phyloP scores from a whole-genome alignment of 2,113 vertebrate species.

The Pluvialis apricaria region DNA sequence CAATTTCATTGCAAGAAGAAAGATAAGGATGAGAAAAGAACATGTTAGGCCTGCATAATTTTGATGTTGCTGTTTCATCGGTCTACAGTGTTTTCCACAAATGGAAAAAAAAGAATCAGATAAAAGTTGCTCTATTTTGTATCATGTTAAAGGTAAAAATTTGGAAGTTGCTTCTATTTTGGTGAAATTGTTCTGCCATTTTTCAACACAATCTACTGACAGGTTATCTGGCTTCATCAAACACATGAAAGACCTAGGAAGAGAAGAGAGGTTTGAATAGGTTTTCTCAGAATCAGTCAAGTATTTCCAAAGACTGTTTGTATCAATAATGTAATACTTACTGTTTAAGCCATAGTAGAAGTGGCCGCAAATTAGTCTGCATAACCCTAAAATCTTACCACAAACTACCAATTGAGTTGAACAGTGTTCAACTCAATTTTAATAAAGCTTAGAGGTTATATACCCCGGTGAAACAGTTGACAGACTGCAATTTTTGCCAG shows the following conservation, averaged over 20 bases:
- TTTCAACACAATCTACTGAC: neutral
- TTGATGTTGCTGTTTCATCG: neutral
- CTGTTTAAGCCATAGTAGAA: neutral
- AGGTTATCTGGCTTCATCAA: neutral
- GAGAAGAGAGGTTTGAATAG: neutral
- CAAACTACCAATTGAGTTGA: neutral
- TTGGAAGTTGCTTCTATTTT: neutral
- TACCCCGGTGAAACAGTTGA: neutral
- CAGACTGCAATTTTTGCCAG: neutral
- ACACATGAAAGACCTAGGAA: neutral
- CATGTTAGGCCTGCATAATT: neutral
- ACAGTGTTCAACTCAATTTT: neutral
- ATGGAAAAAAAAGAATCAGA: neutral
- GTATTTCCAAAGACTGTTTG: neutral
- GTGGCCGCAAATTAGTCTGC: neutral
- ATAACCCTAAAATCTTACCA: neutral
- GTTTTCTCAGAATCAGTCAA: neutral
- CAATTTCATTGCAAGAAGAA: constrained; percentile 4
- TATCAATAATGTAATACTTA: neutral
- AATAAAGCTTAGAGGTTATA: neutral
- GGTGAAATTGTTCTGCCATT: neutral
- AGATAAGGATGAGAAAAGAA: neutral
- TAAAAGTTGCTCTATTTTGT: neutral
- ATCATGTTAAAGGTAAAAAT: neutral
- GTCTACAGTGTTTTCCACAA: neutral